Conservation (phyloP, 2,113 vertebrate genomes). For the Poicephalus meyeri region DNA sequence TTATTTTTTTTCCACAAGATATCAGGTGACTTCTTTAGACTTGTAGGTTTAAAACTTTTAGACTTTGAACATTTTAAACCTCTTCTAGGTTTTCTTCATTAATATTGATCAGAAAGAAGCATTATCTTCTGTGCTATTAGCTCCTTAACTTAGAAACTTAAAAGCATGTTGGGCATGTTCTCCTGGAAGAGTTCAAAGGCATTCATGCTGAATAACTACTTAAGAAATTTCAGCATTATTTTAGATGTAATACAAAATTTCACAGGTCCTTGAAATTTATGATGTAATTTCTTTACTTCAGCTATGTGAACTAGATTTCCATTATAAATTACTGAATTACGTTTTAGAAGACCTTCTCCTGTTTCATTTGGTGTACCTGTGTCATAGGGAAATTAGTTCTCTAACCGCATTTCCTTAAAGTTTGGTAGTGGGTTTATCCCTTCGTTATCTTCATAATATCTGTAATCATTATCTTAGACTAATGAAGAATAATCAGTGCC, state of each 20-base stretch:
- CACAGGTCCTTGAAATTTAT: background rate
- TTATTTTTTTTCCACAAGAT: background rate
- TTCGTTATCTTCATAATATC: background rate
- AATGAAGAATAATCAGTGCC: background rate
- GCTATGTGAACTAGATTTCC: background rate
- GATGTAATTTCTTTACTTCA: background rate
- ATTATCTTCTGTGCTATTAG: background rate
- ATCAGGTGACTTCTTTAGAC: background rate
- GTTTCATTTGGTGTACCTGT: background rate
- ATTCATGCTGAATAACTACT: background rate
- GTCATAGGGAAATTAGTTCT: background rate
- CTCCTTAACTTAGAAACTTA: background rate
- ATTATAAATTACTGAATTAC: background rate
- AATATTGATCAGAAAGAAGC: background rate
- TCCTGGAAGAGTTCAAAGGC: background rate
- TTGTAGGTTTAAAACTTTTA: background rate
- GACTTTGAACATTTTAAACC: background rate
- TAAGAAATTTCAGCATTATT: background rate
- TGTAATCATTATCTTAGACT: background rate
- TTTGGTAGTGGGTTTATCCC: background rate
- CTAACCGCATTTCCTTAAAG: background rate
- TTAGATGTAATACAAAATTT: background rate
- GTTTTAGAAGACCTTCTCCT: background rate
- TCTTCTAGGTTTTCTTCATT: background rate
- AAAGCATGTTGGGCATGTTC: background rate